These are phyloP conservation scores for Poeciliopsis prolifica DNA, from an alignment of 2,113 vertebrate species.

Conservation along the genomic window DNA sequence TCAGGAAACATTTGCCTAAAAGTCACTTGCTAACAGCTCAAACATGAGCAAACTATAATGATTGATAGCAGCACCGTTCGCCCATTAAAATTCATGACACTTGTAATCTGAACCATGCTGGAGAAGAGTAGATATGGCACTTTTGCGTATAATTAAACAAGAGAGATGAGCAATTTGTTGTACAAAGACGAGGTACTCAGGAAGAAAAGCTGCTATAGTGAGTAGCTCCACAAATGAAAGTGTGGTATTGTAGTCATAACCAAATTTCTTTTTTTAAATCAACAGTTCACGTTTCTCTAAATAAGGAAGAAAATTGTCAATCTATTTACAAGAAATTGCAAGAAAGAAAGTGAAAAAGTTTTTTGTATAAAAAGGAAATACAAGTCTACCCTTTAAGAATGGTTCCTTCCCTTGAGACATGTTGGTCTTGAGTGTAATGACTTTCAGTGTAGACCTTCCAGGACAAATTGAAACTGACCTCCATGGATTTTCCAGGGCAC, in stretches of 20 bases:
- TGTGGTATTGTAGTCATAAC: conserved; percentile 22
- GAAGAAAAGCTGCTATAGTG: conserved; percentile 44
- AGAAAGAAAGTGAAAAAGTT: conserved; percentile 37
- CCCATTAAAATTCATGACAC: conserved; percentile 56
- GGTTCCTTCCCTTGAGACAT: conserved; percentile 58
- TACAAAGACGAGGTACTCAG: conserved; percentile 50
- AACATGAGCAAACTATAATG: conserved; percentile 46
- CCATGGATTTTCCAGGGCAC: conserved; percentile 75
- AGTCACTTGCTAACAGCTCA: conserved; percentile 34
- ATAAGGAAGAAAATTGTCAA: neutral
- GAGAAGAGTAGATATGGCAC: conserved; percentile 30
- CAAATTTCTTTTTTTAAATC: conserved; percentile 8
- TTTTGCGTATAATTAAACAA: conserved; percentile 57
- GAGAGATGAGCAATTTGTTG: conserved; percentile 51
- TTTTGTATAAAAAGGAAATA: conserved; percentile 48
- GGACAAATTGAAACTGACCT: conserved; percentile 77
- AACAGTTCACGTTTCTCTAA: conserved; percentile 17
- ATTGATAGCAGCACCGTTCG: conserved; percentile 47
- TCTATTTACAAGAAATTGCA: conserved; percentile 28
- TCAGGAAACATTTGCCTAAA: conserved; percentile 31
- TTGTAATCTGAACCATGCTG: conserved; percentile 39
- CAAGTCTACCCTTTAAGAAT: conserved; percentile 57
- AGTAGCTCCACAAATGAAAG: conserved; percentile 21
- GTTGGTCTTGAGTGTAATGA: conserved; percentile 74
- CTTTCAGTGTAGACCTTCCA: conserved; percentile 66